Percentiles rank a stretch among this genome's conserved stretches.
These are phyloP conservation scores for Lepus oiostolus DNA, from an alignment of 2,797 vertebrate genomes.

Conservation along the genomic window DNA sequence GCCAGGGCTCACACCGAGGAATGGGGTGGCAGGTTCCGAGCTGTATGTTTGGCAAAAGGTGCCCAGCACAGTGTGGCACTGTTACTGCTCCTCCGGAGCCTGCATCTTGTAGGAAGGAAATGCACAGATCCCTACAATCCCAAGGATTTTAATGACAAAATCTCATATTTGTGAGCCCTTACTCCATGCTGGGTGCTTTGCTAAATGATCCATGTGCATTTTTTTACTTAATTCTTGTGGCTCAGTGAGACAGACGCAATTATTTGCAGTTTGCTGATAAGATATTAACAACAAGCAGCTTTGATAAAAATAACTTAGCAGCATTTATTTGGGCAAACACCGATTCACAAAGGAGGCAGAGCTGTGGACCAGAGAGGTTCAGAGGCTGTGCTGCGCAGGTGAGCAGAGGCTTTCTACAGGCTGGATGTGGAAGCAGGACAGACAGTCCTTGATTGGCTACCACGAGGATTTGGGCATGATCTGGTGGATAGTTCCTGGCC, in stretches of 20 bases:
- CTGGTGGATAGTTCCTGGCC: not conserved
- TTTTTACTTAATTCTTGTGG: constrained; percentile 8
- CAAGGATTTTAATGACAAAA: not conserved
- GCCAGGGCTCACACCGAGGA: not conserved
- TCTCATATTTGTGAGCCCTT: not conserved
- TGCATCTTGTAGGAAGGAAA: not conserved
- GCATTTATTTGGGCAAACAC: not conserved
- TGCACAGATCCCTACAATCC: not conserved
- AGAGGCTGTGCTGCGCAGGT: not conserved
- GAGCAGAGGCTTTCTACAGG: too few species aligned
- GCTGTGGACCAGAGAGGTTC: not conserved
- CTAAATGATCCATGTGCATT: not conserved
- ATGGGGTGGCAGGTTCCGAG: not conserved
- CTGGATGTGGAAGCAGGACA: not conserved
- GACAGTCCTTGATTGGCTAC: not conserved
- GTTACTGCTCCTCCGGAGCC: not conserved
- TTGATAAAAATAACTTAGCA: not conserved
- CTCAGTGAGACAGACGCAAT: not conserved
- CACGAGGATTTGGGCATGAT: not conserved
- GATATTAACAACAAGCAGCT: not conserved
- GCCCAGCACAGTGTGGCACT: not conserved
- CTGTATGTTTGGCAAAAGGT: not conserved
- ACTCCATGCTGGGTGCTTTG: not conserved
- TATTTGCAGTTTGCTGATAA: not conserved
- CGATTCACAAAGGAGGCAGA: not conserved